Evolutionary conservation across 2,113 vertebrate species (phyloP), one percentile per base, ranked within the genome.

Genomic region (Pungitius pungitius): DNA sequence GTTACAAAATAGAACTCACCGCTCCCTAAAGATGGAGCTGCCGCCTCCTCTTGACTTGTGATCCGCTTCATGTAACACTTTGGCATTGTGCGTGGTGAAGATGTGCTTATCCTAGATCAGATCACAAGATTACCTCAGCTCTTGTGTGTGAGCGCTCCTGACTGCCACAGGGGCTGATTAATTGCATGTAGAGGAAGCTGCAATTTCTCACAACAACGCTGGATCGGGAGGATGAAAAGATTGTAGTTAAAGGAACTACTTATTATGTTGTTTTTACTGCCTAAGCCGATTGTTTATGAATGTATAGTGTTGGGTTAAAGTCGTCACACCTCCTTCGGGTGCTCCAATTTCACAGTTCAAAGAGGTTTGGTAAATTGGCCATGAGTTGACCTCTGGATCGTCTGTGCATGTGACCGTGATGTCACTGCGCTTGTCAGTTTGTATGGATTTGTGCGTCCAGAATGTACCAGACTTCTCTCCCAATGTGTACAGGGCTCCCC

Each of bases 71-170:
- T 67, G 27, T 20, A 67, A 33, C 43, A 35, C 40, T 42, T 75
- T 18, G 27, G 39, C 49, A 26, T 59, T 5, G 3, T 64, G 51
- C 66, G 52, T 27, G 51, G 37, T 49, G 30, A 81, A 74, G 77
- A 76, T 56, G 61, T 47, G 37, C 73, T 59, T 43, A 69, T 84
- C 27, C 30, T 7, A 49, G 66, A 84, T 77, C 26, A 77, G 33
- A 67, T 85, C 51, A 37, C 45, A 56, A 45, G 67, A 49, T 71
- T 60, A 66, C 43, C 56, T 39, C 67, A 56, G 54, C 35, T 56
- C 47, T 10, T 42, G 4, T 42, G 14, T 14, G 40, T 42, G 40
- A 54, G 49, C 59, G 73, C 1, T n/a, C 62, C 24, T 75, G 55
- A 20, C 77, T 78, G 63, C 67, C 67, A 60, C 35, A 65, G 56